phyloP scores from a whole-genome alignment of 2,888 invertebrate genomes.

The Coelinius sp. region DNA sequence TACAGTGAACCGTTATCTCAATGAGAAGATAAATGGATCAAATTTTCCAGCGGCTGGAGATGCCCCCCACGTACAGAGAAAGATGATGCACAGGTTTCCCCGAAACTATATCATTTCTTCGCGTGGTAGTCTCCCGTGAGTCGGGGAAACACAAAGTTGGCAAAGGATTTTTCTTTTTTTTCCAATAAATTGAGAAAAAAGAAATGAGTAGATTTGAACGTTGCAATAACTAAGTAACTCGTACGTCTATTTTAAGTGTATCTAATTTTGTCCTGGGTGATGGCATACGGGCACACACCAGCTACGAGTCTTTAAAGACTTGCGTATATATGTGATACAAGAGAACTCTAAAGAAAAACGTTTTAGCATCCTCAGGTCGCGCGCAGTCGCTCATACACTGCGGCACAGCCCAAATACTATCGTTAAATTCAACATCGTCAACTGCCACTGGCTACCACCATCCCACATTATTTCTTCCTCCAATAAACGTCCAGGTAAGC shows the following conservation, averaged over 20 bases:
- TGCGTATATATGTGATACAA: slow-evolving; percentile 33
- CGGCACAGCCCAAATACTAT: slow-evolving; percentile 59
- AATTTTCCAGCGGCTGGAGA: slow-evolving; percentile 1
- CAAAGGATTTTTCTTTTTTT: background rate
- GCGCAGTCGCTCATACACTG: slow-evolving; percentile 66
- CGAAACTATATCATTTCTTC: background rate
- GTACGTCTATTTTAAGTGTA: slow-evolving; percentile 64
- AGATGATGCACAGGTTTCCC: background rate
- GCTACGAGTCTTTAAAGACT: slow-evolving; percentile 44
- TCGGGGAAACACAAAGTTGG: no score
- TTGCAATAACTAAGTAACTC: slow-evolving; percentile 27
- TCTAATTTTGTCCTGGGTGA: slow-evolving; percentile 68
- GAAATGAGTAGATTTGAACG: background rate
- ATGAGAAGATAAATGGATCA: background rate
- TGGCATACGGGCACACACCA: slow-evolving; percentile 63
- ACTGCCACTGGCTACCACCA: slow-evolving; percentile 7
- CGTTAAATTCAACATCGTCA: slow-evolving; percentile 15
- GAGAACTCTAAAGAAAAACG: slow-evolving; percentile 24
- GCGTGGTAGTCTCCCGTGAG: no score
- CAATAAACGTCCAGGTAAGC: background rate
- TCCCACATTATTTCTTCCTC: background rate
- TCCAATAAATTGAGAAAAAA: background rate
- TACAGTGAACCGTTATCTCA: background rate
- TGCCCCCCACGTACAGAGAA: background rate
- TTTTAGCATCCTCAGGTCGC: slow-evolving; percentile 48